phyloP scores from a whole-genome alignment of 2,888 invertebrate species.

The Lepidochrysops patricia region DNA sequence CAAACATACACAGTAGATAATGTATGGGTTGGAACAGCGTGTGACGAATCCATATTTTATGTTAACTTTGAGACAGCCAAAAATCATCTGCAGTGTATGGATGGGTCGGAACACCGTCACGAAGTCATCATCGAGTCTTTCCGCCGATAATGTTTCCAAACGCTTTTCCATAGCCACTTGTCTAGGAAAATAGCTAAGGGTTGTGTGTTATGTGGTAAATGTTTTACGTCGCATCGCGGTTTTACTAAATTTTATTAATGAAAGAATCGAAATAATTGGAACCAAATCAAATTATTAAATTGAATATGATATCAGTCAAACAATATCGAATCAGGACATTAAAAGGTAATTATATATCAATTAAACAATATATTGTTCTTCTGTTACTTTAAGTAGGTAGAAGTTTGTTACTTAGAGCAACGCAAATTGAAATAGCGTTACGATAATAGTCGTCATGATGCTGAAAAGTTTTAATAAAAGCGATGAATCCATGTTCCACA shows the following conservation, averaged over 20 bases:
- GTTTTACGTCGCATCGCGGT: too few relatives aligned
- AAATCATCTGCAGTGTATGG: conserved; percentile 32
- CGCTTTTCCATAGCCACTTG: conserved; percentile 13
- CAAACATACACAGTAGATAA: conserved; percentile 31
- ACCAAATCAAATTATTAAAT: too few relatives aligned
- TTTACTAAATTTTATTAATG: too few relatives aligned
- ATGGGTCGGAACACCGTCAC: conserved; percentile 37
- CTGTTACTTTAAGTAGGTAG: not conserved
- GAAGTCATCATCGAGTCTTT: conserved; percentile 46
- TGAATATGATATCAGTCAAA: too few relatives aligned
- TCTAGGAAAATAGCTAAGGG: too few relatives aligned
- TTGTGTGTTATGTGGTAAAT: too few relatives aligned
- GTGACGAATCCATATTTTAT: conserved; percentile 42
- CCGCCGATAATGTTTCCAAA: conserved; percentile 36
- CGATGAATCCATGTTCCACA: conserved; percentile 33
- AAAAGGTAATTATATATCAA: too few relatives aligned
- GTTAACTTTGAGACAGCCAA: conserved; percentile 41
- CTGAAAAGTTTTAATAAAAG: conserved; percentile 30
- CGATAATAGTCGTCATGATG: conserved; percentile 28
- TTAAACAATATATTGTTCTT: too few relatives aligned
- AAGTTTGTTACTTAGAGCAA: conserved; percentile 15
- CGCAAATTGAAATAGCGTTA: conserved; percentile 30
- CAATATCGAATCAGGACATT: too few relatives aligned
- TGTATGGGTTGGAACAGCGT: conserved; percentile 31
- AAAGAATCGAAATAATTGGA: too few relatives aligned